phyloP scores from a whole-genome alignment of 2,113 vertebrate genomes.

The Plecotus auritus region DNA sequence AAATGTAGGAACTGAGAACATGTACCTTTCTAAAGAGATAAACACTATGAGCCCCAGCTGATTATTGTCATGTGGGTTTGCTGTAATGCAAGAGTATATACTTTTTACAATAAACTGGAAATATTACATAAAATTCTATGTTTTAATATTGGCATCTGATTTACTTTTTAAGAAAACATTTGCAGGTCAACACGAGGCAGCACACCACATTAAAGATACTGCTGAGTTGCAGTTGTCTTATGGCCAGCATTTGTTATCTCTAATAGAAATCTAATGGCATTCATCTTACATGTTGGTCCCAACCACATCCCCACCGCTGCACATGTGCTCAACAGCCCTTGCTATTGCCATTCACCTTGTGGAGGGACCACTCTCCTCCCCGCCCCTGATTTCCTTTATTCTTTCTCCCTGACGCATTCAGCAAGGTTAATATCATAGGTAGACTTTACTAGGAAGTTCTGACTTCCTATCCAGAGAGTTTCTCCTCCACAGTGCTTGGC shows the following conservation, averaged over 20 bases:
- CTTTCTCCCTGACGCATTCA: background rate
- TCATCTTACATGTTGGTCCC: background rate
- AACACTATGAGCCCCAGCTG: background rate
- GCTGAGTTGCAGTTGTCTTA: background rate
- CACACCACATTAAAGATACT: background rate
- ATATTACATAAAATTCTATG: background rate
- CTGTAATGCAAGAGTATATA: background rate
- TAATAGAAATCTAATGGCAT: background rate
- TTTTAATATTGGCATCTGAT: background rate
- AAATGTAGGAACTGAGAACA: background rate
- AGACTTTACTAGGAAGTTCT: background rate
- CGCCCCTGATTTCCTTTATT: background rate
- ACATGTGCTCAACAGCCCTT: background rate
- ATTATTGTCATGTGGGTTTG: background rate
- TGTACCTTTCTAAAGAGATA: background rate
- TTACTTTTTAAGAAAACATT: background rate
- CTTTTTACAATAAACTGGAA: background rate
- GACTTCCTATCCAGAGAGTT: background rate
- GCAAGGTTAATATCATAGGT: background rate
- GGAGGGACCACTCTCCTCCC: background rate
- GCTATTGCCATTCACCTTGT: background rate
- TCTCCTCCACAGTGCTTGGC: background rate
- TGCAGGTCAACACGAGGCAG: background rate
- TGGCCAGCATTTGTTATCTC: background rate
- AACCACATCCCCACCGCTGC: rapidly evolving